Evolutionary conservation across 1,140 invertebrate genomes (phyloP).

Genomic region (Akabosia matsudoensis): DNA sequence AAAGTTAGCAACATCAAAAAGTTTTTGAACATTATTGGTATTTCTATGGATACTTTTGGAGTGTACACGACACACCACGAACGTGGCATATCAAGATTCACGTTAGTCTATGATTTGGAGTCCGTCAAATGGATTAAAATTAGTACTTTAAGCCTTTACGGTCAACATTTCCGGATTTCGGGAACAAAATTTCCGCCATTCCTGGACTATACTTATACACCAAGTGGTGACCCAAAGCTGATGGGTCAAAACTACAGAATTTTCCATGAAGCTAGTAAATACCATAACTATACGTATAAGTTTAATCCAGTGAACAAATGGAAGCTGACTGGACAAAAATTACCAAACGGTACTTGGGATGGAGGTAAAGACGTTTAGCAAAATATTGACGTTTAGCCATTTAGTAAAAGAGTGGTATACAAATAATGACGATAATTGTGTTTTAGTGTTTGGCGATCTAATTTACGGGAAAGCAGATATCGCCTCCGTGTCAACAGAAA

Average conservation of each 20-base stretch:
- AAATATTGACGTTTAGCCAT: neutral
- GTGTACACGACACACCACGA: neutral
- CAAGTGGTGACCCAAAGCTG: neutral
- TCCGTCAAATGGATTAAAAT: neutral
- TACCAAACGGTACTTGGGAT: neutral
- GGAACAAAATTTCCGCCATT: constrained; percentile 9
- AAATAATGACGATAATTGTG: neutral
- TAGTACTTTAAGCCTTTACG: neutral
- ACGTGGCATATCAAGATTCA: neutral
- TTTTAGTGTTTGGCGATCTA: constrained; percentile 16
- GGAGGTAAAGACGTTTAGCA: constrained; percentile 8
- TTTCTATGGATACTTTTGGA: neutral
- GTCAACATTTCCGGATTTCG: neutral
- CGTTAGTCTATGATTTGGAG: neutral
- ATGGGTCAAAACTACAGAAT: constrained; percentile 1
- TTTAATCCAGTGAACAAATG: neutral
- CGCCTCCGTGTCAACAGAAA: constrained; percentile 25
- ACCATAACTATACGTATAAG: neutral
- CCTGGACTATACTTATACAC: neutral
- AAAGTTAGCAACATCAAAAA: neutral
- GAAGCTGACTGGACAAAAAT: constrained; percentile 8
- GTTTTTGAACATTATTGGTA: neutral
- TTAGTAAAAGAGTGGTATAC: neutral
- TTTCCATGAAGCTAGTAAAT: neutral
- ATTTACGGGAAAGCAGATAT: constrained; percentile 21